phyloP scores from a whole-genome alignment of 2,888 invertebrate species.

The Acronicta alni region DNA sequence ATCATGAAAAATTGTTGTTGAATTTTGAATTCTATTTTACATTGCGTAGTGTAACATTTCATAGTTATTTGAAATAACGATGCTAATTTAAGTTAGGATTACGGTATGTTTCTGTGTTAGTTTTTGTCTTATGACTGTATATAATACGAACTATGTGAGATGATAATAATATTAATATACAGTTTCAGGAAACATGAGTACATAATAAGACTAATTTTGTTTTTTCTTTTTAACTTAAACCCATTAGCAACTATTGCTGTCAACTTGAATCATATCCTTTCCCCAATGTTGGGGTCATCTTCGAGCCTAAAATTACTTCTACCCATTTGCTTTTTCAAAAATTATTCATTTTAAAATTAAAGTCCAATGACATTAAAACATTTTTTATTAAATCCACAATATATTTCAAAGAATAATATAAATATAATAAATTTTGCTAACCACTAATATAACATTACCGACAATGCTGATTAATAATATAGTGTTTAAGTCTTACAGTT shows the following conservation, averaged over 20 bases:
- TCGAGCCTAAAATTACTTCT: not conserved
- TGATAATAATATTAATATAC: slow-evolving; percentile 16
- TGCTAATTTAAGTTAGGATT: slow-evolving; percentile 11
- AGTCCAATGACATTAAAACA: slow-evolving; percentile 77
- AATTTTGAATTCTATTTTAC: slow-evolving; percentile 11
- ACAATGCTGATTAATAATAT: slow-evolving; percentile 69
- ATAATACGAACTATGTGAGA: slow-evolving; percentile 17
- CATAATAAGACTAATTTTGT: not conserved
- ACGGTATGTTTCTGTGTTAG: not conserved
- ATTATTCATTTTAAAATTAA: slow-evolving; percentile 65
- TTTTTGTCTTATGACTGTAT: slow-evolving; percentile 1
- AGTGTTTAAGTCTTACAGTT: slow-evolving; percentile 70
- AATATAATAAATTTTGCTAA: slow-evolving; percentile 86
- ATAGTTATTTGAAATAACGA: slow-evolving; percentile 25
- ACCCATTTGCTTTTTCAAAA: no score
- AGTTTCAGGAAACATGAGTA: slow-evolving; percentile 18
- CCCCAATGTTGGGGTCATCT: no score
- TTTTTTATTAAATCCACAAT: slow-evolving; percentile 89
- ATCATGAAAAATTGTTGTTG: not conserved
- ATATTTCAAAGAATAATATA: slow-evolving; percentile 89
- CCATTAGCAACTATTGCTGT: no score
- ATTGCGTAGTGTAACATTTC: not conserved
- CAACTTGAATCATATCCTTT: no score
- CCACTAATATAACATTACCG: slow-evolving; percentile 78
- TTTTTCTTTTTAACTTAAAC: no score